Base-by-base conservation (phyloP, 1,140 invertebrate genomes). In the Papilio polyxenes region DNA sequence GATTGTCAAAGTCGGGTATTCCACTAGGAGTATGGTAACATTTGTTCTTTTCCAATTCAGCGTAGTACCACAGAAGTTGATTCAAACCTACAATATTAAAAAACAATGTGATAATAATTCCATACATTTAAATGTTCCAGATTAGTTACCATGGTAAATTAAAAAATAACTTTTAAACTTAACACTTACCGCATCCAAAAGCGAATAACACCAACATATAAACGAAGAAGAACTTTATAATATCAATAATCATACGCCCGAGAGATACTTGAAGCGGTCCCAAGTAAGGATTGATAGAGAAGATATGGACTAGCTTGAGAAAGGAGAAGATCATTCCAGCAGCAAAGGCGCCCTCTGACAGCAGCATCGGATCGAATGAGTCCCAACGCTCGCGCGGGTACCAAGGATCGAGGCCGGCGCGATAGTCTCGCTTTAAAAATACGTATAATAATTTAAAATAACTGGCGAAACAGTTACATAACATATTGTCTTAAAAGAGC, bases 311-410 rank as follows among this genome's bases (percentile, higher is more conserved):
- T 85, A 99, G 95, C 92, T 99, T 99, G 51, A 99, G 95, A 87
- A 98, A 98, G 85, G 97, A 98, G 92, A 99, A 98, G 87, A 99
- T 98, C 97, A 99, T 99, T 83, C 97, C 98, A 0, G 98, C 98
- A 0, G 98, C 98, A 94, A 99, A 99, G 62, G 98, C 97, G 65
- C 98, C 98, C 94, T 99, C 98, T 0, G 98, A 98, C 3, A 99
- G 95, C 17, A 99, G 94, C 96, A 98, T 98, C 0, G 98, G 98
- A 94, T 99, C 98, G 89, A 97, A 99, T 1, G 98, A 97, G 92
- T 98, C 96, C 98, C 98, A 99, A 78, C 97, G 95, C 90, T 98
- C 97, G 44, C 98, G 94, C 0, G 97, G 97, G 88, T 97, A 97
- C 95, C 97, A 98, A 2, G 97, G 97, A 95, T 98, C 96, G 37